Base-by-base conservation (phyloP, 2,797 vertebrate genomes). In the Gallirallus australis region DNA sequence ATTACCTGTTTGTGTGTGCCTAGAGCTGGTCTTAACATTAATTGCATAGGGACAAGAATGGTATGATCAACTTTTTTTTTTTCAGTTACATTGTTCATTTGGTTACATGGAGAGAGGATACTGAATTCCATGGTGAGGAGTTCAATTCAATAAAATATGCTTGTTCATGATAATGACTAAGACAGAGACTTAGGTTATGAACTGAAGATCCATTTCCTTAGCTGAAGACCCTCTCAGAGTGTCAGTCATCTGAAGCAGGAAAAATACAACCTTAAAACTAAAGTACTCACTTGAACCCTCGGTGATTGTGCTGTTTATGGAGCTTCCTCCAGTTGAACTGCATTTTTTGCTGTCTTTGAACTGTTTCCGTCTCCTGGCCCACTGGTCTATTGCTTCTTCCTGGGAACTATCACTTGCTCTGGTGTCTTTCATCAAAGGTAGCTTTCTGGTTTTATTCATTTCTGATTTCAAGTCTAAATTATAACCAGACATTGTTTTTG, bases 311-410 rank as follows among this genome's bases (percentile, higher is more conserved):
- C 99, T 99, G 94, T 98, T 97, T 31, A 99, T 92, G 9, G 99
- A 99, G 66, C 98, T 98, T 57, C 97, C 98, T 76, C 98, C 99
- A 28, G 98, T 88, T 19, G 99, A 99, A 93, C 98, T 98, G 95
- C 98, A 98, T 64, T 98, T 98, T 83, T 98, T 99, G 90, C 98
- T 98, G 8, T 99, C 98, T 94, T 98, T 99, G 97, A 98, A 99
- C 37, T 98, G 98, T 66, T 98, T 99, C 8, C 99, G 97, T 91
- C 98, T 98, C 79, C 97, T 98, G 70, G 98, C 98, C 98, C 98
- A 99, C 79, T 97, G 98, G 68, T 99, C 99, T 37, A 97, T 91
- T 19, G 95, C 96, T 91, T 98, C 97, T 63, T 99, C 98, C 35
- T 97, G 94, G 60, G 94, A 97, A 45, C 92, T 96, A 8, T 97